Evolutionary conservation across 2,113 vertebrate species (phyloP).

Genomic region (Pygoscelis antarcticus): DNA sequence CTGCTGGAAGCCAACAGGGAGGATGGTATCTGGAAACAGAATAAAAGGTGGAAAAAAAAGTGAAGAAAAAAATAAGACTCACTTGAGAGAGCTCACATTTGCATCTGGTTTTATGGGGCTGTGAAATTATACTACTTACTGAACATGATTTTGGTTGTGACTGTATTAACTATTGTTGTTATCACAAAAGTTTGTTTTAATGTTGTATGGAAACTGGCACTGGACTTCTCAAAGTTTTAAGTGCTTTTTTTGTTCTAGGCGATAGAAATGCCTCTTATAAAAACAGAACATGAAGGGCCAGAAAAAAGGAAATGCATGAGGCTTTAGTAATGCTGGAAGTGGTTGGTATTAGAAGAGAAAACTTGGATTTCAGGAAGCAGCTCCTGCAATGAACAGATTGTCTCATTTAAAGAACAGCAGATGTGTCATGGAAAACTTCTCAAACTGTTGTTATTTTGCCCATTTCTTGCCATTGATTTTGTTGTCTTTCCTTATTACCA

Average conservation of each 20-base stretch:
- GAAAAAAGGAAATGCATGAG: neutral
- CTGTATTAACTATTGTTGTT: neutral
- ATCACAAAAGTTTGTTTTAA: neutral
- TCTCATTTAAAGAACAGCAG: conserved; percentile 33
- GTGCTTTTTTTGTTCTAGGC: neutral
- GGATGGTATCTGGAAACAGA: neutral
- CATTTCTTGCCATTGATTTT: neutral
- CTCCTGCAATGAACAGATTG: neutral
- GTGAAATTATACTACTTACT: neutral
- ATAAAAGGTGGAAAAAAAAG: neutral
- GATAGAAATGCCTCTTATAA: neutral
- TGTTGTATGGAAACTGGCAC: neutral
- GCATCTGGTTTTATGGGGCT: neutral
- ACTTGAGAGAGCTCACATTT: neutral
- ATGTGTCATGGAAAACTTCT: neutral
- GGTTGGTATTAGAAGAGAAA: neutral
- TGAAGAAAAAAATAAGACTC: neutral
- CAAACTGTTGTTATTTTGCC: conserved; percentile 11
- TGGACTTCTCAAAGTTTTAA: neutral
- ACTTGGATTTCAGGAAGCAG: neutral
- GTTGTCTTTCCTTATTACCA: conserved; percentile 24
- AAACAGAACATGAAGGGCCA: neutral
- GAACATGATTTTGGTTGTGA: neutral
- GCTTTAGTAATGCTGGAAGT: neutral
- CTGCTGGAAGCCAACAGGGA: neutral